These are phyloP conservation scores for Miniopterus natalensis DNA, from an alignment of 2,113 vertebrate genomes.

Conservation along the genomic window DNA sequence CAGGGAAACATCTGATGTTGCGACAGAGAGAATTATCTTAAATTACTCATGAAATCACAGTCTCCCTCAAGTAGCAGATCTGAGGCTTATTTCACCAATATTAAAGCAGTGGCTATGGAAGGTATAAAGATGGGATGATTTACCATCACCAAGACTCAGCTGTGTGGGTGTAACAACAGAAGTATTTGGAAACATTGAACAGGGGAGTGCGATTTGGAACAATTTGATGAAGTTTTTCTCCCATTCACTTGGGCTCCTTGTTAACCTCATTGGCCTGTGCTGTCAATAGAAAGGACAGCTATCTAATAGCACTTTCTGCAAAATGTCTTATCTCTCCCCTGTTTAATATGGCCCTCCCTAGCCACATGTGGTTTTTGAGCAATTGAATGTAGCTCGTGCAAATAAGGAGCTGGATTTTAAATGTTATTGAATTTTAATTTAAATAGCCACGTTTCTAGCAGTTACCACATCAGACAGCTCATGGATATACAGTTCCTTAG, in stretches of 20 bases:
- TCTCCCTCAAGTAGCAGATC: slow-evolving; percentile 25
- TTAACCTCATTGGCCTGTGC: not conserved
- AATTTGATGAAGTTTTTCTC: not conserved
- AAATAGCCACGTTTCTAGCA: not conserved
- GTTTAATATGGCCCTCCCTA: not conserved
- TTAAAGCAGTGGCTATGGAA: slow-evolving; percentile 50
- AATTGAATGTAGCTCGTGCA: not conserved
- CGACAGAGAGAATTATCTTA: slow-evolving; percentile 73
- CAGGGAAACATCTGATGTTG: slow-evolving; percentile 72
- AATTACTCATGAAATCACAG: slow-evolving; percentile 78
- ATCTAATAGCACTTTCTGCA: not conserved
- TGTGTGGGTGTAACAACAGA: not conserved
- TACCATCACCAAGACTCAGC: not conserved
- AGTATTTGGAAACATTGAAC: not conserved
- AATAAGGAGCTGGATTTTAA: slow-evolving; percentile 24
- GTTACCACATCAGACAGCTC: not conserved
- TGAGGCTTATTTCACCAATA: slow-evolving; percentile 48
- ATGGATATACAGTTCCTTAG: not conserved
- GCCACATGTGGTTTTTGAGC: not conserved
- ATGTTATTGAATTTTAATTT: not conserved
- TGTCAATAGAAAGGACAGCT: not conserved
- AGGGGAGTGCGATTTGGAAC: not conserved
- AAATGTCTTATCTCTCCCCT: not conserved
- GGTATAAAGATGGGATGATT: slow-evolving; percentile 40
- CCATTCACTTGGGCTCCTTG: not conserved